phyloP scores from a whole-genome alignment of 37 sponge, comb jelly and placozoan genomes.

The Cliona cf. orientalis region DNA sequence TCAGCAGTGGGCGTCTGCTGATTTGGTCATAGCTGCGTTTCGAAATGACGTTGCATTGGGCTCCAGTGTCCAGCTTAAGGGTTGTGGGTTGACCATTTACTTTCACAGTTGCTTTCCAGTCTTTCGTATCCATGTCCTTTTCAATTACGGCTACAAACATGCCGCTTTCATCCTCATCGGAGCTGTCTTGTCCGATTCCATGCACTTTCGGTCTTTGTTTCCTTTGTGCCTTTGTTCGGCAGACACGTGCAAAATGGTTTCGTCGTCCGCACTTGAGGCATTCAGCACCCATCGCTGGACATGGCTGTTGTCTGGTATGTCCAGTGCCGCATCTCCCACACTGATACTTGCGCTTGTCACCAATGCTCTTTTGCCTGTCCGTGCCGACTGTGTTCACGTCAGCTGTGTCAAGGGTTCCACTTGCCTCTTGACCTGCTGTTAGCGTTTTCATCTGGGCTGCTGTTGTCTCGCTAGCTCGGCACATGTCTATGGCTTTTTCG shows the following conservation, averaged over 20 bases:
- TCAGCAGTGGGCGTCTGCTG: background rate
- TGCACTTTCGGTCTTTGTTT: background rate
- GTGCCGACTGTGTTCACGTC: background rate
- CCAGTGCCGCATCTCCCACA: background rate
- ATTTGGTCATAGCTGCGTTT: conserved; percentile 7
- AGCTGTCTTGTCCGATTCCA: background rate
- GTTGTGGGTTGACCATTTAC: background rate
- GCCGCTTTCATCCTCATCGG: conserved; percentile 9
- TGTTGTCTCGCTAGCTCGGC: conserved; percentile 29
- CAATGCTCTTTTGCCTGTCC: background rate
- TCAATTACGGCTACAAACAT: background rate
- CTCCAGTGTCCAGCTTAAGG: conserved; percentile 36
- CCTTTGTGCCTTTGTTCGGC: background rate
- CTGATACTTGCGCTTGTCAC: background rate
- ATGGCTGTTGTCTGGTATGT: background rate
- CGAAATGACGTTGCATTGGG: conserved; percentile 50
- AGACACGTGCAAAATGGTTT: conserved; percentile 43
- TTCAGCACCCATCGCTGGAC: conserved; percentile 15
- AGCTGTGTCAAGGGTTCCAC: background rate
- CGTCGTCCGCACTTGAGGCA: conserved; percentile 27
- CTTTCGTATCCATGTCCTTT: background rate
- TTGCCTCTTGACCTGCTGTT: background rate
- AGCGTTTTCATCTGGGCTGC: conserved; percentile 18
- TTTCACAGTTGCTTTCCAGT: background rate
- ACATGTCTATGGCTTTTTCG: conserved; percentile 22